phyloP scores from a whole-genome alignment of 1,140 invertebrate genomes.

The Andricus grossulariae region DNA sequence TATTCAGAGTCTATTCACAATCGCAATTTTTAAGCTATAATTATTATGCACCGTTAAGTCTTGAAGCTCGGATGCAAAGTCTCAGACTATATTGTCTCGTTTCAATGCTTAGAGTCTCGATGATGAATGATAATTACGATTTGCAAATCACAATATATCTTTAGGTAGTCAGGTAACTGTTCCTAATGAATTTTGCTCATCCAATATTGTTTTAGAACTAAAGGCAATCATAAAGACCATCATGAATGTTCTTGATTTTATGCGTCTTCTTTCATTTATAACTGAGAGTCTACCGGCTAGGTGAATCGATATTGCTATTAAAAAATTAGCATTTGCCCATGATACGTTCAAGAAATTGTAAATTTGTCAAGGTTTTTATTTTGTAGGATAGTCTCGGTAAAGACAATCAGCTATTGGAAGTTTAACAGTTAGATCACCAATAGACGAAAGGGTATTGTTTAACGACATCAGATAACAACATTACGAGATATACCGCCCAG shows the following conservation, averaged over 20 bases:
- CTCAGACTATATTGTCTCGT: background rate
- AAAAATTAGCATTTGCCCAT: too few species aligned
- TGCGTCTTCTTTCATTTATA: too few species aligned
- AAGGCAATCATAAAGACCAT: too few species aligned
- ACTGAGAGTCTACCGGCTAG: too few species aligned
- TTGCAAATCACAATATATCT: conserved; percentile 4
- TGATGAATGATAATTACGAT: conserved; percentile 12
- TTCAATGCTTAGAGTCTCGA: background rate
- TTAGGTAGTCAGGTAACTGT: background rate
- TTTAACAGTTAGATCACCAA: conserved; percentile 9
- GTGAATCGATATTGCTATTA: too few species aligned
- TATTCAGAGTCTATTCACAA: background rate
- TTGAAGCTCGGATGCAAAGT: conserved; percentile 2
- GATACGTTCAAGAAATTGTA: too few species aligned
- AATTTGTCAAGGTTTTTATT: background rate
- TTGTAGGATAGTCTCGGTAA: background rate
- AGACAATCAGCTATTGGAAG: background rate
- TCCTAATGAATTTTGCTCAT: background rate
- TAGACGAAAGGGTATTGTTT: conserved; percentile 8
- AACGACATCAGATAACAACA: conserved; percentile 10
- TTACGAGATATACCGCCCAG: background rate
- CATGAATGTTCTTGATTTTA: too few species aligned
- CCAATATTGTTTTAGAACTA: too few species aligned
- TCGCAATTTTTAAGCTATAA: conserved; percentile 2
- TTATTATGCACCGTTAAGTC: conserved; percentile 15